Base-by-base conservation (phyloP, 2,113 vertebrate genomes). In the Ovibos moschatus region DNA sequence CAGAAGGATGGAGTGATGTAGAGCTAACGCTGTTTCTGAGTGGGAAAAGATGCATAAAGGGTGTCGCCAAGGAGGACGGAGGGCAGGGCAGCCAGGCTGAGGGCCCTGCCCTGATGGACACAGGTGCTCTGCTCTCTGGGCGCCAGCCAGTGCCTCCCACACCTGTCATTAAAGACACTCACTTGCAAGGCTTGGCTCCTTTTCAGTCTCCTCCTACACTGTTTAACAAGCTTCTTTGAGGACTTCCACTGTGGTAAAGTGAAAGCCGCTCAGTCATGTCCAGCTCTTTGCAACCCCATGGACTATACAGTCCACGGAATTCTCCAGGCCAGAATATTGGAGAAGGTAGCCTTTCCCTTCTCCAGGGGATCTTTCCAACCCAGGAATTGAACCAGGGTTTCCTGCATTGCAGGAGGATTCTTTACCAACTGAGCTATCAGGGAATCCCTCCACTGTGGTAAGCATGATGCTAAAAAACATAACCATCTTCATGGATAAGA, bases 301-400 rank as follows among this genome's bases (percentile, higher is more conserved):
- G 67, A 71, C 67, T 71, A 1, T 36, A 71, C 19, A 36, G 19
- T 23, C 64, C 64, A 23, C 0, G 9, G 5, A 36, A 71, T 71
- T 71, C n/a, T 36, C n/a, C 64, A 40, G n/a, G 19, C n/a, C 67
- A 36, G 19, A 71, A 71, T 36, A 40, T n/a, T 71, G 19, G n/a
- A 40, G n/a, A 21, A n/a, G 9, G 67, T 71, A 67, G 33, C 67
- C 67, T 71, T 71, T 71, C 67, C 19, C n/a, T 71, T 71, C 67
- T 71, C n/a, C 67, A 36, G n/a, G 19, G n/a, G 19, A 71, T 4
- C 64, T 36, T 71, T n/a, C 64, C 33, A 71, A 71, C 5, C n/a
- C n/a, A 40, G 19, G 19, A 10, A 40, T 71, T 0, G 0, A 23
- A 40, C n/a, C 0, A 2, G n/a, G 67, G 9, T 71, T 12, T 71